These are phyloP conservation scores for Drosophila subobscura DNA, from an alignment of 1,140 invertebrate species.

Conservation along the genomic window DNA sequence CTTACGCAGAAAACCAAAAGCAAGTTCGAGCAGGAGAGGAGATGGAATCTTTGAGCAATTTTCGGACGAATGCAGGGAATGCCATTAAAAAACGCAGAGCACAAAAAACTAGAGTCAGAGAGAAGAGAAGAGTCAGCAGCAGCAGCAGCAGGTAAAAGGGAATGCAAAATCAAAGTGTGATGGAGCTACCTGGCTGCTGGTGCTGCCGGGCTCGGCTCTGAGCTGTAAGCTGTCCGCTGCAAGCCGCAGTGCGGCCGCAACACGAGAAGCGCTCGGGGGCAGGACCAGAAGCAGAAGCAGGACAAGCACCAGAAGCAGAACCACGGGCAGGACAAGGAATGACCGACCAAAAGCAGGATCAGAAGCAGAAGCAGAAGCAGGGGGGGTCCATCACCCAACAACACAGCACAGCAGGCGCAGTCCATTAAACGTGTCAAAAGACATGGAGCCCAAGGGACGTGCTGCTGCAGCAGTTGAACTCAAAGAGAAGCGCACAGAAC, in stretches of 20 bases:
- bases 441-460: slow-evolving; percentile 43
- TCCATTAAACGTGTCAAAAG: slow-evolving; percentile 79
- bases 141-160: slow-evolving; percentile 47
- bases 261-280: slow-evolving; percentile 17
- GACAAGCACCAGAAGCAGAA: slow-evolving; percentile 7
- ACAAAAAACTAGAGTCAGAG: slow-evolving; percentile 17
- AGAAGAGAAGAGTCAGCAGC: not conserved
- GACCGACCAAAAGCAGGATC: no score
- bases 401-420: slow-evolving; percentile 30
- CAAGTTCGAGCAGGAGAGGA: not conserved
- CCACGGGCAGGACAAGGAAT: not conserved
- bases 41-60: slow-evolving; percentile 10
- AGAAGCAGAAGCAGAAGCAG: no score
- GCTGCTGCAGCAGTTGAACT: slow-evolving; percentile 24
- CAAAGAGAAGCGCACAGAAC: slow-evolving; percentile 20
- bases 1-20: slow-evolving; percentile 21
- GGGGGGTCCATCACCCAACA: slow-evolving; percentile 1
- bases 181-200: slow-evolving; percentile 30
- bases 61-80: slow-evolving; percentile 35
- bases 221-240: slow-evolving; percentile 31
- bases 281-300: slow-evolving; percentile 1
- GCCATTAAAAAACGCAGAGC: slow-evolving; percentile 64
- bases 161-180: slow-evolving; percentile 78
- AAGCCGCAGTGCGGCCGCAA: slow-evolving; percentile 67
- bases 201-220: slow-evolving; percentile 9